A percentile compares a stretch with the other conserved stretches of the same genome.
These are phyloP conservation scores for Paedocypris micromegethes DNA, from an alignment of 2,797 vertebrate genomes.

Conservation along the genomic window DNA sequence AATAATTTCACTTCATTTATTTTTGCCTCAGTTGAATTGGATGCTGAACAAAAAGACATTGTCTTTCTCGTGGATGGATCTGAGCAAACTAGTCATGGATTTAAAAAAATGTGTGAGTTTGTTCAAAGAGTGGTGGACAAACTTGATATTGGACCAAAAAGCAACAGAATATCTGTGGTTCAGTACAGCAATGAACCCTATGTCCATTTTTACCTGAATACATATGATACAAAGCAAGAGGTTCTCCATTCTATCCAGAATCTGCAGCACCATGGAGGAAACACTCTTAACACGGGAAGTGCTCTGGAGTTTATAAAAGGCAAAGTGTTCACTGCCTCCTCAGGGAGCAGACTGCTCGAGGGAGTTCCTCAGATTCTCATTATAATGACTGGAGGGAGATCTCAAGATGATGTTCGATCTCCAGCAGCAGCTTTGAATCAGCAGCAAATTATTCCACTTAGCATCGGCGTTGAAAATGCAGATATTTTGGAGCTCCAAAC, in stretches of 20 bases:
- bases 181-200: slow-evolving; percentile 72
- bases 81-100: slow-evolving; percentile 50
- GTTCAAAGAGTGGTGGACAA: slow-evolving; percentile 66
- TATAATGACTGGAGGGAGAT: slow-evolving; percentile 65
- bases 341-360: slow-evolving; percentile 62
- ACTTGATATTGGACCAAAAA: slow-evolving; percentile 69
- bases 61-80: slow-evolving; percentile 56
- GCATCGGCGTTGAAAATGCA: slow-evolving; percentile 67
- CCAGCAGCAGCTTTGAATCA: slow-evolving; percentile 57
- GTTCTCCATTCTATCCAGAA: slow-evolving; percentile 60
- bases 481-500: slow-evolving; percentile 69
- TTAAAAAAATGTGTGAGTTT: slow-evolving; percentile 64
- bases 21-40: slow-evolving; percentile 46
- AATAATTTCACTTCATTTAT: slow-evolving; percentile 10
- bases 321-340: slow-evolving; percentile 57
- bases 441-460: slow-evolving; percentile 58
- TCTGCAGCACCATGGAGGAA: slow-evolving; percentile 68
- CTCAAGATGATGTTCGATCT: slow-evolving; percentile 62
- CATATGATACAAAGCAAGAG: slow-evolving; percentile 69
- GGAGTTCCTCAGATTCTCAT: slow-evolving; percentile 68
- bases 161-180: slow-evolving; percentile 72
- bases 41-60: slow-evolving; percentile 47
- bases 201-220: slow-evolving; percentile 72
- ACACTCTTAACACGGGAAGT: slow-evolving; percentile 61
- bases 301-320: slow-evolving; percentile 64